Conservation (phyloP, 1,140 invertebrate species). For the Cyrtorhinus lividipennis region DNA sequence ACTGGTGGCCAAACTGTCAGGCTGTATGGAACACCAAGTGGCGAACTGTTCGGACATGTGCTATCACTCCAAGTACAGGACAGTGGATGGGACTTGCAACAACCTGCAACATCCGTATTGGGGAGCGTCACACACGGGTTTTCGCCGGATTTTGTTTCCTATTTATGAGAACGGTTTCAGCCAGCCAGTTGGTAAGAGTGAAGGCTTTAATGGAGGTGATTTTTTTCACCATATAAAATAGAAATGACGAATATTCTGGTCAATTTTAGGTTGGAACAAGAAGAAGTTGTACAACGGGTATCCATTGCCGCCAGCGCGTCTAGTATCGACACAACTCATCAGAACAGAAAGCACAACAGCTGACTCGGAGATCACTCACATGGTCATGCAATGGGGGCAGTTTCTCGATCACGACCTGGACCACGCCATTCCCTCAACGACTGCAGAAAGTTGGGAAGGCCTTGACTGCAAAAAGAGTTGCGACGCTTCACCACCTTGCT, state of each 20-base stretch:
- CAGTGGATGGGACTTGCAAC: conserved; percentile 89
- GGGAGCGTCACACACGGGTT: conserved; percentile 82
- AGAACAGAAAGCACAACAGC: conserved; percentile 66
- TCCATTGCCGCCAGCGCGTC: conserved; percentile 68
- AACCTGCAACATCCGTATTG: conserved; percentile 81
- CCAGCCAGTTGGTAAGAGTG: conserved; percentile 65
- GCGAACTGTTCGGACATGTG: conserved; percentile 74
- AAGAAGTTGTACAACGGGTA: conserved; percentile 65
- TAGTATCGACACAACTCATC: conserved; percentile 75
- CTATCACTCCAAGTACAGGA: conserved; percentile 78
- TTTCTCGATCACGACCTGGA: conserved; percentile 95
- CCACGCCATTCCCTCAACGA: conserved; percentile 81
- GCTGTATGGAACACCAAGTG: conserved; percentile 59
- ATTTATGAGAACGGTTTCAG: conserved; percentile 97
- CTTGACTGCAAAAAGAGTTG: conserved; percentile 89
- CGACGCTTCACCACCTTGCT: conserved; percentile 91
- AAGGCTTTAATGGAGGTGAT: no score
- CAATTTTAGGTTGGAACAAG: conserved; percentile 69
- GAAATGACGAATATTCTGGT: no score
- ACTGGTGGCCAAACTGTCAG: conserved; percentile 70
- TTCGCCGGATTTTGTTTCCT: conserved; percentile 66
- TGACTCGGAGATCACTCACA: conserved; percentile 71
- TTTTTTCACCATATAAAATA: no score
- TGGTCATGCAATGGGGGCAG: conserved; percentile 99
- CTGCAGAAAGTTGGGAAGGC: conserved; percentile 83